These are phyloP conservation scores for Drosophila monieri DNA, from an alignment of 2,888 invertebrate genomes.

Conservation along the genomic window DNA sequence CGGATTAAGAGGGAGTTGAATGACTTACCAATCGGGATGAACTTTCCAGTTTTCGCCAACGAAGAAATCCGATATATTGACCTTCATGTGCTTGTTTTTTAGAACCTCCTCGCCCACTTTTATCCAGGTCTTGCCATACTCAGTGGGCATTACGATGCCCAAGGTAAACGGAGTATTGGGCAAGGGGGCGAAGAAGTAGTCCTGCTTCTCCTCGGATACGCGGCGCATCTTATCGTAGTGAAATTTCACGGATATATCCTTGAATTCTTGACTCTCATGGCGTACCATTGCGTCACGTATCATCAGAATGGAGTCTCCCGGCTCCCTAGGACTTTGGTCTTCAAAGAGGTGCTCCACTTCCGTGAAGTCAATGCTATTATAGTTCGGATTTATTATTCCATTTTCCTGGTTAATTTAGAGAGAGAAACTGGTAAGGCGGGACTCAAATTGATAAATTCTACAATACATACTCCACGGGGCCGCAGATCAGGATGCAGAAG, in stretches of 20 bases:
- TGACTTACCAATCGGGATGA: slow-evolving; percentile 91
- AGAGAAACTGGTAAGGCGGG: background rate
- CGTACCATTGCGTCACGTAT: slow-evolving; percentile 89
- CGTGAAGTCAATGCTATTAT: slow-evolving; percentile 97
- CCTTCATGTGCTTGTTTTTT: slow-evolving; percentile 87
- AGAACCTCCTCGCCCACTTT: slow-evolving; percentile 91
- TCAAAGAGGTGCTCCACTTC: slow-evolving; percentile 95
- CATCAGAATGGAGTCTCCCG: slow-evolving; percentile 86
- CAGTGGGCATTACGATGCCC: slow-evolving; percentile 92
- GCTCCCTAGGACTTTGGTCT: slow-evolving; percentile 87
- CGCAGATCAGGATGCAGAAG: slow-evolving; percentile 96
- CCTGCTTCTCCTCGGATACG: slow-evolving; percentile 90
- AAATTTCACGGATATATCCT: slow-evolving; percentile 89
- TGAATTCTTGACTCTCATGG: slow-evolving; percentile 87
- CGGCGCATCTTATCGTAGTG: slow-evolving; percentile 95
- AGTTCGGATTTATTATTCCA: slow-evolving; percentile 91
- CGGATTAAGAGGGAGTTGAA: fast-evolving
- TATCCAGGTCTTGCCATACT: slow-evolving; percentile 87
- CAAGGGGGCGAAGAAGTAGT: slow-evolving; percentile 93
- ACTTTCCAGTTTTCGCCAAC: slow-evolving; percentile 90
- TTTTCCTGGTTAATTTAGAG: slow-evolving; percentile 56
- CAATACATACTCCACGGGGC: slow-evolving; percentile 89
- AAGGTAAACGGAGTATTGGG: slow-evolving; percentile 94
- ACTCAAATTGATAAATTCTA: background rate
- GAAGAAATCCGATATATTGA: slow-evolving; percentile 90